phyloP scores from a whole-genome alignment of 1,140 invertebrate genomes.

The Eueides isabella region DNA sequence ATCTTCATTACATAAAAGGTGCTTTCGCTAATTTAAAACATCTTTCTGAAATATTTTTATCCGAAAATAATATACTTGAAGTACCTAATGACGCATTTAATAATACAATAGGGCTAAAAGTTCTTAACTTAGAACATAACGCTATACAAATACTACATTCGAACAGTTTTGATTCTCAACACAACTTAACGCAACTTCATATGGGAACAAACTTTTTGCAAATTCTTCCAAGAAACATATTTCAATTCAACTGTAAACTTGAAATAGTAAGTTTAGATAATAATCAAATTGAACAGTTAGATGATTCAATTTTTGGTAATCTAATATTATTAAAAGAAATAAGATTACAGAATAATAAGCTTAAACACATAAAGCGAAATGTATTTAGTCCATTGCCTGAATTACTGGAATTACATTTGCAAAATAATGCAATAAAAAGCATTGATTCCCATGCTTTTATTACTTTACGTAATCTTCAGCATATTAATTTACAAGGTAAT shows the following conservation, averaged over 20 bases:
- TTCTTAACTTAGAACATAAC: constrained; percentile 94
- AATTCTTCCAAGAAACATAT: constrained; percentile 87
- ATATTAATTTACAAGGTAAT: constrained; percentile 94
- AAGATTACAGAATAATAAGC: constrained; percentile 93
- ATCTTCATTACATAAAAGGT: constrained; percentile 91
- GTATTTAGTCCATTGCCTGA: constrained; percentile 91
- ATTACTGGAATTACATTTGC: constrained; percentile 92
- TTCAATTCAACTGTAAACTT: constrained; percentile 88
- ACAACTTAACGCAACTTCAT: constrained; percentile 91
- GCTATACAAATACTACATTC: constrained; percentile 90
- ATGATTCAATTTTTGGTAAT: constrained; percentile 90
- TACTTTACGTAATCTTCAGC: constrained; percentile 91
- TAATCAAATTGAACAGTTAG: constrained; percentile 92
- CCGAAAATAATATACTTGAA: constrained; percentile 95
- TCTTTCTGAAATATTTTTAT: constrained; percentile 91
- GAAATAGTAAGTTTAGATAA: constrained; percentile 94
- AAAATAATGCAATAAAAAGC: constrained; percentile 91
- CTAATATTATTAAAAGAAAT: constrained; percentile 90
- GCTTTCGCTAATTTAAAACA: constrained; percentile 91
- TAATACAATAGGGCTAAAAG: constrained; percentile 88
- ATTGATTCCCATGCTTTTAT: constrained; percentile 93
- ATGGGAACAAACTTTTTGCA: constrained; percentile 94
- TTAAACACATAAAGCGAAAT: constrained; percentile 88
- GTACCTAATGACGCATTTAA: constrained; percentile 91
- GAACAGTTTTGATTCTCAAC: constrained; percentile 87